These are phyloP conservation scores for Falco cherrug DNA, from an alignment of 2,797 vertebrate genomes.

Conservation along the genomic window DNA sequence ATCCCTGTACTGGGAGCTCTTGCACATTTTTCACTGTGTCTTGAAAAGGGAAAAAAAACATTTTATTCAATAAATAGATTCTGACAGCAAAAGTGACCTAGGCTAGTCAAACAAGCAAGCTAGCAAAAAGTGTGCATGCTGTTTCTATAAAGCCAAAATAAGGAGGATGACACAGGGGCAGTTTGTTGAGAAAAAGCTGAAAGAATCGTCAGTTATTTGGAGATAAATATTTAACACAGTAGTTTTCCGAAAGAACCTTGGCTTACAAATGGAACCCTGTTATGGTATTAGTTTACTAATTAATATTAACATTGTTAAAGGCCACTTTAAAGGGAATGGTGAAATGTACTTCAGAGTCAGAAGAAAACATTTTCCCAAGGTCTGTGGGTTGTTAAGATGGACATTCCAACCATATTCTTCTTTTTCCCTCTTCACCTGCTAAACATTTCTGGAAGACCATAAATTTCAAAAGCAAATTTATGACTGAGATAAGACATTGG, in stretches of 20 bases:
- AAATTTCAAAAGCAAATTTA: background rate
- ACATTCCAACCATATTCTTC: background rate
- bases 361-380: background rate
- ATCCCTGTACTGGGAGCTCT: slow-evolving; percentile 5
- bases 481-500: background rate
- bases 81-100: slow-evolving; percentile 60
- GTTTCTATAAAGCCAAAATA: background rate
- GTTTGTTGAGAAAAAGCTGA: background rate
- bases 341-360: background rate
- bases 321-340: background rate
- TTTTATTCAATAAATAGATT: slow-evolving; percentile 57
- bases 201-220: background rate
- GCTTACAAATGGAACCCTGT: background rate
- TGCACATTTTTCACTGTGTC: slow-evolving; percentile 48
- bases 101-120: background rate
- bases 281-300: background rate
- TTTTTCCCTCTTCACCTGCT: background rate
- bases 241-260: background rate
- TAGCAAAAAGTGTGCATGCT: background rate
- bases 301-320: background rate
- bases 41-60: background rate
- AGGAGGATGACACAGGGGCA: background rate
- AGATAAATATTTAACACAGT: background rate
- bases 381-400: background rate
- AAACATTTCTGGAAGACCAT: background rate